Base-by-base conservation (phyloP, 2,797 vertebrate species). In the Cossypha heuglini region DNA sequence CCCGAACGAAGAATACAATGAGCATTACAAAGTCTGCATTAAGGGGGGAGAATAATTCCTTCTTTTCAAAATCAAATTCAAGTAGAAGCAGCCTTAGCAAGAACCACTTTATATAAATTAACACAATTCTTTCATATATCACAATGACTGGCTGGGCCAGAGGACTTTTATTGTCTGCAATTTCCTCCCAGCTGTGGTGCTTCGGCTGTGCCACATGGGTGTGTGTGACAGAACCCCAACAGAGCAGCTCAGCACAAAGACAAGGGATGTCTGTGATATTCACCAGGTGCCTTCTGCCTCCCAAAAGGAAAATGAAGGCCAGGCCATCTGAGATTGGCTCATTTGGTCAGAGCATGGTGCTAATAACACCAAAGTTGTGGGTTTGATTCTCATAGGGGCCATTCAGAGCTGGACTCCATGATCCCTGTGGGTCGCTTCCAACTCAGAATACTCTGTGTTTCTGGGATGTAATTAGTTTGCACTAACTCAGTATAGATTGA, bases 41-140 rank as follows among this genome's bases (percentile, higher is more conserved):
- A 82, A 59, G 16, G 38, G 93, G 22, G 38, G 20, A 88, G 51
- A 93, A 95, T 72, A 73, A 78, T 86, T 92, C 80, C 57, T 94
- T 69, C 78, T 95, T 94, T 93, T 93, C 77, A 95, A 90, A 96
- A 93, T 77, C 77, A 82, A 89, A 96, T 93, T 91, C 67, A 66
- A 86, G 61, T 42, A 74, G 77, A 80, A 95, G 57, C 86, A 95
- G 92, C 81, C 74, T 87, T 75, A 74, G 90, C 62, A 88, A 91
- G 77, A 92, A 55, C 24, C 74, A 75, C 64, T 92, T 90, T 79
- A 80, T 95, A 92, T 69, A 92, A 94, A 96, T 94, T 91, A 95
- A 80, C 69, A 82, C 66, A 54, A 62, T 84, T 90, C 78, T 85
- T 80, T 86, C 67, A 57, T 76, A 10, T 24, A 87, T 77, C 90